Conservation (phyloP, 1,140 invertebrate species). For the Orchestia grillus region DNA sequence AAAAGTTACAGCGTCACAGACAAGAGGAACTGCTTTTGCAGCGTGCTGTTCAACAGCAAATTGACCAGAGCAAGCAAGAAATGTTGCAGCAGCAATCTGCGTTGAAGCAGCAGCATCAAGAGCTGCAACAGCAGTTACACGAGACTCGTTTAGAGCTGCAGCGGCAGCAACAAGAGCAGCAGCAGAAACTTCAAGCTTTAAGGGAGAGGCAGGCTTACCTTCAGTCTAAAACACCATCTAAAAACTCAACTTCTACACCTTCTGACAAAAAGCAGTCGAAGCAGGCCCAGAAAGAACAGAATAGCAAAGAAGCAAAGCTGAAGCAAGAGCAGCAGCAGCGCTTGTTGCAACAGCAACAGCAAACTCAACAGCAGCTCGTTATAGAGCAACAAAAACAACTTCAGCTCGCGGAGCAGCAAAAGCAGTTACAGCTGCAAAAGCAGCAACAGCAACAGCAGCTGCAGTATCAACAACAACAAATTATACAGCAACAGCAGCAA, state of each 20-base stretch:
- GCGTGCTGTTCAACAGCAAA: conserved; percentile 61
- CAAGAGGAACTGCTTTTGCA: conserved; percentile 58
- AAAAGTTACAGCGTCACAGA: conserved; percentile 64
- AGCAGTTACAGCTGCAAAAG: conserved; percentile 57
- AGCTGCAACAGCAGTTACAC: conserved; percentile 58
- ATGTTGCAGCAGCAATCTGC: conserved; percentile 58
- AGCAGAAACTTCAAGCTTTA: conserved; percentile 55
- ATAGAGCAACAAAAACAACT: conserved; percentile 43
- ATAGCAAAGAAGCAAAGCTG: conserved; percentile 46
- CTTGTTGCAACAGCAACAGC: conserved; percentile 48
- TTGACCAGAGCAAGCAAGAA: conserved; percentile 63
- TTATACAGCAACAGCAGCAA: conserved; percentile 58
- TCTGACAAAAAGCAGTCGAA: conserved; percentile 34
- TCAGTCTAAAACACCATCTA: conserved; percentile 58
- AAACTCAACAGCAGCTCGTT: conserved; percentile 57
- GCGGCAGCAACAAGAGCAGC: conserved; percentile 60
- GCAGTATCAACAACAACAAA: conserved; percentile 56
- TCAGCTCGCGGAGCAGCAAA: conserved; percentile 32
- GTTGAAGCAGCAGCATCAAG: conserved; percentile 59
- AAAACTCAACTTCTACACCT: not conserved
- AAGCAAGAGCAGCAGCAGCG: conserved; percentile 61
- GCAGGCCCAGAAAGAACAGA: conserved; percentile 58
- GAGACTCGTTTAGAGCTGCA: conserved; percentile 57
- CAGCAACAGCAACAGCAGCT: conserved; percentile 58
- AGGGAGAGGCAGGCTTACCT: conserved; percentile 59